Percentiles rank a stretch among this genome's conserved stretches.
phyloP scores from a whole-genome alignment of 1,140 invertebrate species.

The Anastrepha ludens region DNA sequence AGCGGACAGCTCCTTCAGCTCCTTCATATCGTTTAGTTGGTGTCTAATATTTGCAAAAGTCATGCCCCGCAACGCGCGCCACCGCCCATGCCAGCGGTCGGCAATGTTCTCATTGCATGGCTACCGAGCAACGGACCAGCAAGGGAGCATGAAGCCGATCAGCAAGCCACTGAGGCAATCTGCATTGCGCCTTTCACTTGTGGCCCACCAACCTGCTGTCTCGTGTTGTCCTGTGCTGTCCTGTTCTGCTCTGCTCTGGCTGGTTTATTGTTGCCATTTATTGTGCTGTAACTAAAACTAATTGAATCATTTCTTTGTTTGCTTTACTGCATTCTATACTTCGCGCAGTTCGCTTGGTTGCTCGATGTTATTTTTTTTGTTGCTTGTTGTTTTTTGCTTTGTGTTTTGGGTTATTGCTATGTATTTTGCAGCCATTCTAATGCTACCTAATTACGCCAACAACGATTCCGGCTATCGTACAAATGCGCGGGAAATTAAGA shows the following conservation, averaged over 20 bases:
- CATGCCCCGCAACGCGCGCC: not conserved
- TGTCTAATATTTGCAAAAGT: slow-evolving; percentile 12
- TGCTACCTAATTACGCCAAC: slow-evolving; percentile 34
- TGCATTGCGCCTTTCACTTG: not conserved
- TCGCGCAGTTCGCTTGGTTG: not conserved
- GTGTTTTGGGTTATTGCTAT: not conserved
- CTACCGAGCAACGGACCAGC: not conserved
- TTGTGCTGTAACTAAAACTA: slow-evolving; percentile 44
- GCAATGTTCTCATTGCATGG: not conserved
- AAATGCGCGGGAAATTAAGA: not conserved
- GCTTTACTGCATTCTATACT: not conserved
- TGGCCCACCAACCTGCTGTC: not conserved
- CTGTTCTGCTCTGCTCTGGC: not conserved
- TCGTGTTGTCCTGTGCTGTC: not conserved
- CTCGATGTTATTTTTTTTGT: not conserved
- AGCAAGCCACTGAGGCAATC: not conserved
- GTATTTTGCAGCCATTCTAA: slow-evolving; percentile 11
- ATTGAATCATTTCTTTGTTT: slow-evolving; percentile 49
- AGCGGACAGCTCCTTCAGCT: slow-evolving; percentile 20
- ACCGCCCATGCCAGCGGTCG: not conserved
- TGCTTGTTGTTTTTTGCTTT: not conserved
- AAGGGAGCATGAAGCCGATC: not conserved
- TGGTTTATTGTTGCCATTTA: slow-evolving; percentile 38
- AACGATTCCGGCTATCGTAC: not conserved
- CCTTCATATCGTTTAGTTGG: not conserved